Conservation (phyloP, 2,113 vertebrate species). For the Epinephelus moara region DNA sequence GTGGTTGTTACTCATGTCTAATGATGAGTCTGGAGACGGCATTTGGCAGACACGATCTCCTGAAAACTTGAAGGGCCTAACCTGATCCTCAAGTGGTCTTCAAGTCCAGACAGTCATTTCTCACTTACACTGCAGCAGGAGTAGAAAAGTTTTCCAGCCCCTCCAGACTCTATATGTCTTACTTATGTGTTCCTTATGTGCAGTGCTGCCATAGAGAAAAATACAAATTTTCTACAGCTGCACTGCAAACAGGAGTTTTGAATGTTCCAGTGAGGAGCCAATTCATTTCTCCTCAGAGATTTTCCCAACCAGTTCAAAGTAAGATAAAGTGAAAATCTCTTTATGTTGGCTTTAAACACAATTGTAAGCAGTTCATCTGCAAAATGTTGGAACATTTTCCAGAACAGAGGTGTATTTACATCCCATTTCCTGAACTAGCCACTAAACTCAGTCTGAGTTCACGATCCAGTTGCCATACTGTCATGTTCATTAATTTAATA, state of each 20-base stretch:
- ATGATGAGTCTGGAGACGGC: too few relatives aligned
- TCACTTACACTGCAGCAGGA: background rate
- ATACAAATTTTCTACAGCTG: background rate
- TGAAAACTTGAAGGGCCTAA: background rate
- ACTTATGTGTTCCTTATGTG: background rate
- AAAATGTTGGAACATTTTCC: too few relatives aligned
- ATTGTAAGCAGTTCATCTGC: too few relatives aligned
- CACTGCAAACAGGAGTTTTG: background rate
- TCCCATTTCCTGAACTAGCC: too few relatives aligned
- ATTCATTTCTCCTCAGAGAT: background rate
- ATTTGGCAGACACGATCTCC: too few relatives aligned
- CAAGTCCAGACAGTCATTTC: background rate
- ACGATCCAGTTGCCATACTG: too few relatives aligned
- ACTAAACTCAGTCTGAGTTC: too few relatives aligned
- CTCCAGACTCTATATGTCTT: background rate
- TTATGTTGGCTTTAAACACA: too few relatives aligned
- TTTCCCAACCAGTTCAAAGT: too few relatives aligned
- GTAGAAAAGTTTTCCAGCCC: background rate
- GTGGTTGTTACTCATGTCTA: background rate
- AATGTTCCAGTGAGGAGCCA: background rate
- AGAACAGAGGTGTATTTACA: too few relatives aligned
- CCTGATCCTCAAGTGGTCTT: background rate
- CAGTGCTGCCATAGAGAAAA: background rate
- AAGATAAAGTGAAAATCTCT: too few relatives aligned
- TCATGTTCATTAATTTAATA: too few relatives aligned